A percentile compares a stretch with the other conserved stretches of the same genome.
These are phyloP conservation scores for Bombus sibiricus DNA, from an alignment of 1,140 invertebrate species.

Conservation along the genomic window DNA sequence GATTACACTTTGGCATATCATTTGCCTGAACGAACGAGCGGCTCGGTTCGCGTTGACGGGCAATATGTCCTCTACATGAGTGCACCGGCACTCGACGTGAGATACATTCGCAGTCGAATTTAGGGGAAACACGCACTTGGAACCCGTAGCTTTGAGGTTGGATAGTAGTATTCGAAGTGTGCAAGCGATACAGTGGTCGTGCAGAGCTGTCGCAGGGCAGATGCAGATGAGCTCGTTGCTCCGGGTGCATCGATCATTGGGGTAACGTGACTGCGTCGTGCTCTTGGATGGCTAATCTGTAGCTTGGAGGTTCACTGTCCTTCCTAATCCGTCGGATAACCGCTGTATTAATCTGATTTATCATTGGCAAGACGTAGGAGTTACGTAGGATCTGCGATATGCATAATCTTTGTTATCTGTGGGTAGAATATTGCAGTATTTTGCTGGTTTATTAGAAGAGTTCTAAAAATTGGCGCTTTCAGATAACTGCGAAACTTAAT, in stretches of 20 bases:
- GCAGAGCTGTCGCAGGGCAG: constrained; percentile 48
- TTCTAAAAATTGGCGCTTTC: neutral
- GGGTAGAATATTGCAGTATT: neutral
- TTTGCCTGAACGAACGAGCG: constrained; percentile 81
- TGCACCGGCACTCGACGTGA: constrained; percentile 74
- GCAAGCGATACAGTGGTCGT: neutral
- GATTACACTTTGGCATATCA: constrained; percentile 82
- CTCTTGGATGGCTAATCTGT: constrained; percentile 76
- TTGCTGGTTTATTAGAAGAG: neutral
- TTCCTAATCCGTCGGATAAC: constrained; percentile 71
- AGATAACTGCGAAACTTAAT: neutral
- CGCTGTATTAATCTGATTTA: constrained; percentile 77
- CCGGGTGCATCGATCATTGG: constrained; percentile 77
- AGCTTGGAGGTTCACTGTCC: constrained; percentile 68
- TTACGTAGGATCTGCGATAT: neutral
- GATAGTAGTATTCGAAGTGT: constrained; percentile 13
- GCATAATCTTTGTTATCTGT: neutral
- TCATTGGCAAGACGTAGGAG: constrained; percentile 74
- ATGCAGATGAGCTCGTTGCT: constrained; percentile 78
- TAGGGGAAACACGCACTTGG: constrained; percentile 50
- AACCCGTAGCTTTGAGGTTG: constrained; percentile 38
- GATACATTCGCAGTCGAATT: constrained; percentile 70
- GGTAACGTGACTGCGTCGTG: constrained; percentile 61
- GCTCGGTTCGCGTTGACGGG: constrained; percentile 78
- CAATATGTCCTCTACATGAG: constrained; percentile 81